Conservation (phyloP, 2,113 vertebrate genomes). For the Paracanthobrama guichenoti region DNA sequence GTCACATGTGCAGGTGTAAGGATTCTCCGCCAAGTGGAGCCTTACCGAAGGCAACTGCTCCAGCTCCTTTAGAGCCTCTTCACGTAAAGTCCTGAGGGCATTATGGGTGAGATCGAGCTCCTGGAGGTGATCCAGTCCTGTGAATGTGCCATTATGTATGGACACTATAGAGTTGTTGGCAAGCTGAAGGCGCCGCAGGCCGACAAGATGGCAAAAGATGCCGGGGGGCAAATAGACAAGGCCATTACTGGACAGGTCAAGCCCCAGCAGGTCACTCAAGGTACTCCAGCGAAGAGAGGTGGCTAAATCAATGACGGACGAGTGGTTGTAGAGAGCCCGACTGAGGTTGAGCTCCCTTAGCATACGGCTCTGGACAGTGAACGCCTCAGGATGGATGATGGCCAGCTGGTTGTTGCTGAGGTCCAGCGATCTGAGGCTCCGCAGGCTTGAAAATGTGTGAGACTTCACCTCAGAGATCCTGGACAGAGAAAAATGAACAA, state of each 20-base stretch:
- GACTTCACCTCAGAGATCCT: conserved; percentile 76
- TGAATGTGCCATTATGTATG: conserved; percentile 73
- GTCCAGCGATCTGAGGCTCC: conserved; percentile 75
- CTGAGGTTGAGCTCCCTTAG: conserved; percentile 80
- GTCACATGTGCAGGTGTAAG: conserved; percentile 75
- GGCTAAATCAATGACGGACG: conserved; percentile 60
- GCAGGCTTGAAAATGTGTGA: conserved; percentile 68
- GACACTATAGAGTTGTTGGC: conserved; percentile 79
- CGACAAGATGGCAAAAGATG: conserved; percentile 59
- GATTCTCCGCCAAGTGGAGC: conserved; percentile 74
- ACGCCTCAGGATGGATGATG: conserved; percentile 73
- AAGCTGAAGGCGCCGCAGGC: conserved; percentile 67
- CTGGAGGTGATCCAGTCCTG: conserved; percentile 68
- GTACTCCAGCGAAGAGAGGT: conserved; percentile 64
- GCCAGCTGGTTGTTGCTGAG: conserved; percentile 77
- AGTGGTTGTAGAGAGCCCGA: conserved; percentile 75
- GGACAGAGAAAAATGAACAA: not conserved
- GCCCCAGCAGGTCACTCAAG: conserved; percentile 57
- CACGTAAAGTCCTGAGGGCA: conserved; percentile 68
- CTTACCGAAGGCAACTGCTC: conserved; percentile 61
- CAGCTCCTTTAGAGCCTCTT: conserved; percentile 72
- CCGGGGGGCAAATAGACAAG: conserved; percentile 63
- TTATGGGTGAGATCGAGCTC: conserved; percentile 77
- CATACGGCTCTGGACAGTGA: conserved; percentile 66
- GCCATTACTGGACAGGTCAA: conserved; percentile 71